A percentile compares a stretch with the other conserved stretches of the same genome.
Conservation (phyloP, 2,888 invertebrate species). For the Himalopsyche kuldschensis region DNA sequence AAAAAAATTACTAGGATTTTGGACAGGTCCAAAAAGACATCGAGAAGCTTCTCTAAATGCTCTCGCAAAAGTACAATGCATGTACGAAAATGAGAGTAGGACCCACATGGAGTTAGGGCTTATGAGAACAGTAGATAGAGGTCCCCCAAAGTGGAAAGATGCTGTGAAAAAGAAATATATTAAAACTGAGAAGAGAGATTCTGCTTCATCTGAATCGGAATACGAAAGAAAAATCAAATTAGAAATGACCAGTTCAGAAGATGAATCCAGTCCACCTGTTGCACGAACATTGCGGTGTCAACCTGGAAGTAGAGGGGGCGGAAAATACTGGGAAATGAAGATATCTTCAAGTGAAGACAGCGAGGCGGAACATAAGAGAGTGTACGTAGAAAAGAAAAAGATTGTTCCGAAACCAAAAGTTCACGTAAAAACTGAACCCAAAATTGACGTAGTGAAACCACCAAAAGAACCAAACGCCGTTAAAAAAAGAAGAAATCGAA, state of each 20-base stretch:
- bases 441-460: conserved; percentile 46
- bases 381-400: conserved; percentile 54
- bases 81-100: conserved; percentile 86
- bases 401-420: conserved; percentile 43
- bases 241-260: conserved; percentile 59
- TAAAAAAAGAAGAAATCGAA: conserved; percentile 62
- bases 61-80: conserved; percentile 84
- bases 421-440: conserved; percentile 54
- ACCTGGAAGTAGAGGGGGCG: conserved; percentile 74
- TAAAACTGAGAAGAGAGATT: conserved; percentile 53
- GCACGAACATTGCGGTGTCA: conserved; percentile 69
- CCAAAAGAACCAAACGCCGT: conserved; percentile 45
- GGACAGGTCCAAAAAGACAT: conserved; percentile 79
- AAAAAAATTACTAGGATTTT: conserved; percentile 67
- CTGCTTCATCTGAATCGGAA: conserved; percentile 55
- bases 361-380: conserved; percentile 54
- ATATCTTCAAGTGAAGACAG: conserved; percentile 64
- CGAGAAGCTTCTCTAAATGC: conserved; percentile 89
- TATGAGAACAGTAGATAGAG: conserved; percentile 56
- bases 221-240: conserved; percentile 54
- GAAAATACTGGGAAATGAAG: conserved; percentile 84
- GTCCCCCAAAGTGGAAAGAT: conserved; percentile 60
- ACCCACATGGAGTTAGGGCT: conserved; percentile 67
- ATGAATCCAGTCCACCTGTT: conserved; percentile 48
- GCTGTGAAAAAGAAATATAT: conserved; percentile 53